Conservation (phyloP, 92 coral and sea anemone genomes). For the Epizoanthus stellaris region DNA sequence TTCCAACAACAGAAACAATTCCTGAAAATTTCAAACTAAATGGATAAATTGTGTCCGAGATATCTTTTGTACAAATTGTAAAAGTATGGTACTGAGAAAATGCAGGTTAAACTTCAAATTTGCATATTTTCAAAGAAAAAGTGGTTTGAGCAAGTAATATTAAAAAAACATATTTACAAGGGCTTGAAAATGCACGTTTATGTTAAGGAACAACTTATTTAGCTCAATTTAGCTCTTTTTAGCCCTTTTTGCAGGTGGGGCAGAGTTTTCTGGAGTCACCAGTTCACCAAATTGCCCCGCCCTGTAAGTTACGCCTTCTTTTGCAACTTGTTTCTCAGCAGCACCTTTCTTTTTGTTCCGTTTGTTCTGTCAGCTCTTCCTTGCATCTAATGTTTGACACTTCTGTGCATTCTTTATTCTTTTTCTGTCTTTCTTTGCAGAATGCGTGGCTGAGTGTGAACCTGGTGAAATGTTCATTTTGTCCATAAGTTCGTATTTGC, state of each 20-base stretch:
- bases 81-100: neutral
- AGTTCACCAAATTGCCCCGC: neutral
- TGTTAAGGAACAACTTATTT: neutral
- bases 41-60: neutral
- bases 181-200: neutral
- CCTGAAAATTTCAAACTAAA: neutral
- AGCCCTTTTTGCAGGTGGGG: neutral
- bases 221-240: neutral
- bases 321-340: neutral
- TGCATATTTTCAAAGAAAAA: neutral
- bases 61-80: neutral
- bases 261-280: neutral
- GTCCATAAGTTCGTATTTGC: constrained; percentile 7
- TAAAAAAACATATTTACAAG: neutral
- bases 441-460: neutral
- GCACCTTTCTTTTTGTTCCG: neutral
- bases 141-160: neutral
- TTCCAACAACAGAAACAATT: neutral
- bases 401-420: neutral
- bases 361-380: neutral
- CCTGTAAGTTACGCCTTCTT: neutral
- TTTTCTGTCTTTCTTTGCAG: neutral
- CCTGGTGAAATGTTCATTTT: constrained; percentile 1
- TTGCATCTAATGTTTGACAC: neutral
- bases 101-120: neutral